phyloP scores from a whole-genome alignment of 2,113 vertebrate species.

The Aviceda subcristata region DNA sequence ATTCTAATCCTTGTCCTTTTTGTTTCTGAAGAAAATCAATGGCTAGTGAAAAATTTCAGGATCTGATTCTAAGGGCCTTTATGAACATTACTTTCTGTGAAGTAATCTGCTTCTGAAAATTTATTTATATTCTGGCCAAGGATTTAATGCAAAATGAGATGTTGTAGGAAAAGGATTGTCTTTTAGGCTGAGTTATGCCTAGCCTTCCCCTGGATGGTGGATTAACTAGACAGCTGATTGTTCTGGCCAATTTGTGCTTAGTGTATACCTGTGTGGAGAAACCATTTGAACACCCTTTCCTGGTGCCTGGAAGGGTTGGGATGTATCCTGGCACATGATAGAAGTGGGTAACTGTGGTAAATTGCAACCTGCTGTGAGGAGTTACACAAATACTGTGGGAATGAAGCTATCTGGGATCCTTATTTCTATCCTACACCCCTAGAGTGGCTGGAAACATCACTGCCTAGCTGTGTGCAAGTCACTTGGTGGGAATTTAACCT shows the following conservation, averaged over 20 bases:
- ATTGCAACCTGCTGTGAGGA: neutral
- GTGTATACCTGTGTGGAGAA: neutral
- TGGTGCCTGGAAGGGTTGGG: neutral
- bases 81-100: neutral
- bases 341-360: neutral
- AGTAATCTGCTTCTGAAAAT: neutral
- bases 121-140: neutral
- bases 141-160: neutral
- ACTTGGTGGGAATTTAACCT: neutral
- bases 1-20: neutral
- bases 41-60: neutral
- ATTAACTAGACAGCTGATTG: neutral
- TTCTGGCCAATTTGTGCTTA: neutral
- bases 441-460: neutral
- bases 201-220: neutral
- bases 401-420: neutral
- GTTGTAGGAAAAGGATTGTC: neutral
- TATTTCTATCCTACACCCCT: neutral
- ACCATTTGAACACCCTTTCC: neutral
- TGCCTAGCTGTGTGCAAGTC: neutral
- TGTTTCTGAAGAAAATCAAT: neutral
- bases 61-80: neutral
- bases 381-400: neutral
- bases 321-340: neutral
- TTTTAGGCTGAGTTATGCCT: neutral